Conservation (phyloP, 2,888 invertebrate genomes). For the Eledone cirrhosa region DNA sequence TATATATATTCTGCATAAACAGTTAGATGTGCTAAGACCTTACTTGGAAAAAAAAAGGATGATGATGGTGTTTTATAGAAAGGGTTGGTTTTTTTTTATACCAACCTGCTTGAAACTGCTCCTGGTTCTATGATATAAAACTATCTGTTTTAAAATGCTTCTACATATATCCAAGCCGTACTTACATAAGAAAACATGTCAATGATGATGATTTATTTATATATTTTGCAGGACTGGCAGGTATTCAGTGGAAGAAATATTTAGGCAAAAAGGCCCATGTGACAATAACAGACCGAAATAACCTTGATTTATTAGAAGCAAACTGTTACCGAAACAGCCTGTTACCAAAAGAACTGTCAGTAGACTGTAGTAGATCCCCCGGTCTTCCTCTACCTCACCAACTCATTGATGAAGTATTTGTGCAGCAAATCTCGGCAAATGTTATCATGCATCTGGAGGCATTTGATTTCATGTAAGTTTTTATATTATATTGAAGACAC, state of each 20-base stretch:
- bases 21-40: no score
- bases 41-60: no score
- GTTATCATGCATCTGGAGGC: constrained; percentile 49
- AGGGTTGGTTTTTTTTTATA: no score
- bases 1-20: not conserved
- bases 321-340: constrained; percentile 43
- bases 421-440: constrained; percentile 42
- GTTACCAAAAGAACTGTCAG: constrained; percentile 30
- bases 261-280: constrained; percentile 44
- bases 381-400: constrained; percentile 42
- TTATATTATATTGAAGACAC: no score
- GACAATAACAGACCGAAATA: constrained; percentile 43
- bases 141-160: no score
- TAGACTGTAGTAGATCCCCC: constrained; percentile 39
- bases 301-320: constrained; percentile 31
- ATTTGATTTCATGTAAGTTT: constrained; percentile 57
- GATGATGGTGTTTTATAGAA: no score
- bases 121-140: no score
- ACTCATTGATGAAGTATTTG: constrained; percentile 40
- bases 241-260: constrained; percentile 53
- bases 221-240: constrained; percentile 43
- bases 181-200: no score
- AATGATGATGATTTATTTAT: no score
- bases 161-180: no score
- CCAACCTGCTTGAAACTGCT: no score